Base-by-base conservation (phyloP, 37 sponge, comb jelly and placozoan species). In the Halichondria panicea region DNA sequence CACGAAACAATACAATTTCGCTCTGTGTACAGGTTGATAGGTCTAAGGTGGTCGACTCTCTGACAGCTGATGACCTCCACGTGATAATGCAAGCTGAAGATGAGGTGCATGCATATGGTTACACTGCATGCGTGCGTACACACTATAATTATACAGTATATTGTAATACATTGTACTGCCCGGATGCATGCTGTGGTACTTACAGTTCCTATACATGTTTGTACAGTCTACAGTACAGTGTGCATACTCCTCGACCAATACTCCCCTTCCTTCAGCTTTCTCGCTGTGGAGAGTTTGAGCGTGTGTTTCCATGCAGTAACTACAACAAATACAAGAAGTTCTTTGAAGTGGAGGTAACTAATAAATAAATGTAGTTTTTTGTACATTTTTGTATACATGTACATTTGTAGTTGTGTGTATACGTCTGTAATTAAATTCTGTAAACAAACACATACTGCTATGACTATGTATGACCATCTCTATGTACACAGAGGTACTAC, bases 31-130 rank as follows among this genome's bases (percentile, higher is more conserved):
- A 91, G 92, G 33, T 19, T 40, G 78, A 80, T 7, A 38, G 77
- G 27, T 59, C 38, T 37, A 87, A 55, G 60, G 89, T 97, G 15
- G 82, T 97, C 11, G 91, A 82, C 68, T 59, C 38, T 27, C 88
- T 97, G 31, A 97, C 99, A n/a, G 61, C 82, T 41, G 93, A 95
- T 80, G 99, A 97, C 55, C 21, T 89, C 0, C 25, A 77, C 7
- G 70, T 89, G 27, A 77, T 97, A 28, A 97, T 95, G 83, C 60
- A 87, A 5, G 50, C 83, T 37, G 96, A 92, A 82, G 99, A 97
- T 79, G 99, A 97, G 86, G 97, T 93, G 66, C 0, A 41, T 66
- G 38, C 7, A 4, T 13, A n/a, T n/a, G n/a, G n/a, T 68, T 6
- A n/a, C 60, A 25, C 25, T 58, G 15, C 11, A 18, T 11, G 11